phyloP scores from a whole-genome alignment of 2,797 vertebrate species.

The Chelidonichthys spinosus region DNA sequence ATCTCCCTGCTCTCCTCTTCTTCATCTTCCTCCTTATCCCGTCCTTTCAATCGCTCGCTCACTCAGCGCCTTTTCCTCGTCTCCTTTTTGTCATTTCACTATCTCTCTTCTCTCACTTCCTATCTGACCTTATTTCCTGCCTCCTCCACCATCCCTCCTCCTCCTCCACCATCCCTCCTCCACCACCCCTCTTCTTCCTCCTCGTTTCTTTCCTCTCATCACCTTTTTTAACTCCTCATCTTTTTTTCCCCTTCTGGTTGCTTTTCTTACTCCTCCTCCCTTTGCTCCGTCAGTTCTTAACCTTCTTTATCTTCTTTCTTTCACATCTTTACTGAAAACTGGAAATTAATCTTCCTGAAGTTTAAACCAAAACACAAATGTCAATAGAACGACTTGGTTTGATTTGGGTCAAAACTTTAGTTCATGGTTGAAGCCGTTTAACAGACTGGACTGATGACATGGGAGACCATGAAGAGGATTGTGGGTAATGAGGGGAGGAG shows the following conservation, averaged over 20 bases:
- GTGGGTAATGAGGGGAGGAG: too few relatives aligned
- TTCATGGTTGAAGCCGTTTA: too few relatives aligned
- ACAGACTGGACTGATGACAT: too few relatives aligned
- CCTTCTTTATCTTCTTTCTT: too few relatives aligned
- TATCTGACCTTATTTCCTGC: slow-evolving; percentile 47
- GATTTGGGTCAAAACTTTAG: too few relatives aligned
- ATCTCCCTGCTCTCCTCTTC: slow-evolving; percentile 36
- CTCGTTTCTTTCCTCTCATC: slow-evolving; percentile 1
- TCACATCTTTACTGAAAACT: too few relatives aligned
- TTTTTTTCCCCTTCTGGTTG: neutral
- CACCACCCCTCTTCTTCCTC: slow-evolving; percentile 2
- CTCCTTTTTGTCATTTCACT: slow-evolving; percentile 47
- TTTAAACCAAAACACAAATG: too few relatives aligned
- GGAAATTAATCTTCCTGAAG: too few relatives aligned
- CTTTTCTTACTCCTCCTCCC: neutral
- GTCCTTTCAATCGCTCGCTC: slow-evolving; percentile 47
- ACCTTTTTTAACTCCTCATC: slow-evolving; percentile 14
- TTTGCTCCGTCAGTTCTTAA: neutral
- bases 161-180: neutral
- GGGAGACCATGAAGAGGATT: too few relatives aligned
- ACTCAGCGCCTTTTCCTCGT: slow-evolving; percentile 28
- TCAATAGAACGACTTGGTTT: too few relatives aligned
- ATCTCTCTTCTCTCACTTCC: slow-evolving; percentile 48
- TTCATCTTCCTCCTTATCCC: slow-evolving; percentile 59
- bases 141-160: slow-evolving; percentile 24